Evolutionary conservation across 2,797 vertebrate species (phyloP).

Genomic region (Sebastes goodei): DNA sequence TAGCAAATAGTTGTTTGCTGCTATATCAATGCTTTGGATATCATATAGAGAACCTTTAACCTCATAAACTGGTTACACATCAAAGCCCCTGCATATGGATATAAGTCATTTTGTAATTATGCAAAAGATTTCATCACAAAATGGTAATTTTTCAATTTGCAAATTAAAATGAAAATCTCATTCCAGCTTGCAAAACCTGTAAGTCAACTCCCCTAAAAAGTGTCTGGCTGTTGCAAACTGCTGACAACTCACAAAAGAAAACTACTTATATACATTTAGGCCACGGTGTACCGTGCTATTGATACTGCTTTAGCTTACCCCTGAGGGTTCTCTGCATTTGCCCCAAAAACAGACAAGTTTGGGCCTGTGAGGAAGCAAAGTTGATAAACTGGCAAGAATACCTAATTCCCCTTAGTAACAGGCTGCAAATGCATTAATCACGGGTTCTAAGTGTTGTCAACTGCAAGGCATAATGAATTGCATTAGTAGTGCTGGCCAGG

Average conservation of each 20-base stretch:
- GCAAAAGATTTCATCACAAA: background rate
- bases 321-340: background rate
- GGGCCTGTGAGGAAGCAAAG: slow-evolving; percentile 21
- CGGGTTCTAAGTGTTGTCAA: slow-evolving; percentile 59
- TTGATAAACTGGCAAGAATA: slow-evolving; percentile 59
- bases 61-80: background rate
- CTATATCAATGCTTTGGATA: too few relatives aligned
- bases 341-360: slow-evolving; percentile 40
- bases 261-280: slow-evolving; percentile 48
- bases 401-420: slow-evolving; percentile 22
- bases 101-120: background rate
- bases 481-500: slow-evolving; percentile 60
- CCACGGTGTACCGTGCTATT: slow-evolving; percentile 37
- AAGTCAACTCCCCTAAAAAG: background rate
- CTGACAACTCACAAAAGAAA: slow-evolving; percentile 55
- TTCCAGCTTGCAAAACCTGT: background rate
- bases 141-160: background rate
- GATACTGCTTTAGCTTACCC: slow-evolving; percentile 14
- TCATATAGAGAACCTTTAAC: background rate
- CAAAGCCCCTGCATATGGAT: background rate
- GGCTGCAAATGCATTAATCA: slow-evolving; percentile 70
- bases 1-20: too few relatives aligned
- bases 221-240: slow-evolving; percentile 26
- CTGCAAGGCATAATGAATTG: slow-evolving; percentile 65
- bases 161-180: background rate